Evolutionary conservation across 2,797 vertebrate species (phyloP).

Genomic region (Valencia hispanica): DNA sequence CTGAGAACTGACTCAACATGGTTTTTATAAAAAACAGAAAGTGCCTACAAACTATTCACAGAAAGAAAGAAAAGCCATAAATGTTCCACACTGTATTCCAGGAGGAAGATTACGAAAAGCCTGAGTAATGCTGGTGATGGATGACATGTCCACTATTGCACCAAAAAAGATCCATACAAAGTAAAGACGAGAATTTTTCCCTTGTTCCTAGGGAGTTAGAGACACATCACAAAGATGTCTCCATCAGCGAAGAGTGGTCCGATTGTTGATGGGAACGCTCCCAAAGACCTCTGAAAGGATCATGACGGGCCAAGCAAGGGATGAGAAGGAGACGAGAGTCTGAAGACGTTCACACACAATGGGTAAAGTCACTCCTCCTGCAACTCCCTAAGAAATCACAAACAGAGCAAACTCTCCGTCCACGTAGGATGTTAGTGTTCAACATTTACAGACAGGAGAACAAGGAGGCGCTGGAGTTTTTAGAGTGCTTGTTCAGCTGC

Average conservation of each 20-base stretch:
- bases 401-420: slow-evolving; percentile 18
- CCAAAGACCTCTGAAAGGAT: slow-evolving; percentile 45
- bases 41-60: slow-evolving; percentile 9
- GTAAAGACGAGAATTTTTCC: slow-evolving; percentile 19
- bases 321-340: slow-evolving; percentile 28
- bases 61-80: not conserved
- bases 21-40: not conserved
- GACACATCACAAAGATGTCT: slow-evolving; percentile 23
- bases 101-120: slow-evolving; percentile 6
- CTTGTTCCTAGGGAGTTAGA: slow-evolving; percentile 25
- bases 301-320: slow-evolving; percentile 31
- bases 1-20: not conserved
- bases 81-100: not conserved
- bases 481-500: slow-evolving; percentile 34
- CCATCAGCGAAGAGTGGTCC: not conserved
- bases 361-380: not conserved
- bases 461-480: slow-evolving; percentile 25
- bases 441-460: slow-evolving; percentile 17
- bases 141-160: not conserved
- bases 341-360: slow-evolving; percentile 49
- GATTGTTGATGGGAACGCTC: not conserved
- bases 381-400: slow-evolving; percentile 56
- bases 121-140: slow-evolving; percentile 1
- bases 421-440: slow-evolving; percentile 13
- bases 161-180: not conserved